Conservation (phyloP, 2,797 vertebrate species). For the Labroides dimidiatus region DNA sequence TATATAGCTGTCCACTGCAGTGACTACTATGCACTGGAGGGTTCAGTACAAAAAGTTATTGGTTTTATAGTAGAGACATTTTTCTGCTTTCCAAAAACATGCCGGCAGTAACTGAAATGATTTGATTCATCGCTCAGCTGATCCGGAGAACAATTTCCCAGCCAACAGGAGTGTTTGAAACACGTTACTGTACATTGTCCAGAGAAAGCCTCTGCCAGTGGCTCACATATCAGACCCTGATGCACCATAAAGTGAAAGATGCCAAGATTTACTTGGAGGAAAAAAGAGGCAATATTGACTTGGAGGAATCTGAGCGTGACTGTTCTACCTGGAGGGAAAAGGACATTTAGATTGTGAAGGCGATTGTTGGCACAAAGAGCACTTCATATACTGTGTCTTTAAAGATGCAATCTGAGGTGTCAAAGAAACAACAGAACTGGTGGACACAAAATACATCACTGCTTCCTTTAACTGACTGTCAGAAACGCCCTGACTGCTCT, state of each 20-base stretch:
- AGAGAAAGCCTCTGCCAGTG: slow-evolving; percentile 3
- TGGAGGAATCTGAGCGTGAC: slow-evolving; percentile 28
- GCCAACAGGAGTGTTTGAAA: not conserved
- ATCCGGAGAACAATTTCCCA: not conserved
- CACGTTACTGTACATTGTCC: not conserved
- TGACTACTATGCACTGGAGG: too few relatives aligned
- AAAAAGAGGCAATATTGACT: slow-evolving; percentile 30
- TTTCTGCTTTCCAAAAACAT: not conserved
- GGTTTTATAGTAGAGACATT: too few relatives aligned
- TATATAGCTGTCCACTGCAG: too few relatives aligned
- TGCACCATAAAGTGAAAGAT: slow-evolving; percentile 31
- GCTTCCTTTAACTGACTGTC: not conserved
- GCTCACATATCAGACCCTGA: slow-evolving; percentile 36
- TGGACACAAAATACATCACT: not conserved
- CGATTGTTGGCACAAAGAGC: slow-evolving; percentile 37
- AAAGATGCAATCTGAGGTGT: slow-evolving; percentile 5
- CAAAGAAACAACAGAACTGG: slow-evolving; percentile 10
- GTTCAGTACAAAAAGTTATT: too few relatives aligned
- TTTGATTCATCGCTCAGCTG: not conserved
- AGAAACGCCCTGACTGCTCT: not conserved
- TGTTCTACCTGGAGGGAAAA: slow-evolving; percentile 30
- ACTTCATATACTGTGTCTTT: slow-evolving; percentile 23
- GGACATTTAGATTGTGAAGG: slow-evolving; percentile 42
- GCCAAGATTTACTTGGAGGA: slow-evolving; percentile 12
- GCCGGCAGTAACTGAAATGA: not conserved